Evolutionary conservation across 2,113 vertebrate species (phyloP).

Genomic region (Rhinolophus sinicus): DNA sequence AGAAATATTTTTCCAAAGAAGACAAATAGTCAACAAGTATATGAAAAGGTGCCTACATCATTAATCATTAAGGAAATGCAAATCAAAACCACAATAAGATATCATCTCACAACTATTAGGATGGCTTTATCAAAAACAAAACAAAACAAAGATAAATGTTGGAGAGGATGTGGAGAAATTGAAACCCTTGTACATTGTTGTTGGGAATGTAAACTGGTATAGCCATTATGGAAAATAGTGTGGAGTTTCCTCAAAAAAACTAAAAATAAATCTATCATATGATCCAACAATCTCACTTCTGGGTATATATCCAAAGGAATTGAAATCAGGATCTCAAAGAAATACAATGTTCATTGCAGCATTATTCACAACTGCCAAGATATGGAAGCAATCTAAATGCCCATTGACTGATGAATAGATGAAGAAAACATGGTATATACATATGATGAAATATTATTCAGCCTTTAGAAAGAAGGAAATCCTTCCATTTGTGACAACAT

Average conservation of each 20-base stretch:
- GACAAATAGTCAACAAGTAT: neutral
- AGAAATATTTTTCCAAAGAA: neutral
- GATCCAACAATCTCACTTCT: neutral
- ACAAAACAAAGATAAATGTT: neutral
- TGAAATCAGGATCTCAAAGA: neutral
- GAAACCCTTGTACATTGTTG: neutral
- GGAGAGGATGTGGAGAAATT: neutral
- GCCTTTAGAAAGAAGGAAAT: neutral
- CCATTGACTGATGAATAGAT: neutral
- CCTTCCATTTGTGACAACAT: neutral
- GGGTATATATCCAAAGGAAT: neutral
- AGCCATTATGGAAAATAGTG: neutral
- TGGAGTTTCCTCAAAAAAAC: neutral
- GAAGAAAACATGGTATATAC: neutral
- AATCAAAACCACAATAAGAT: neutral
- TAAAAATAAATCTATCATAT: neutral
- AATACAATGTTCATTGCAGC: neutral
- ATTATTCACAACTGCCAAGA: neutral
- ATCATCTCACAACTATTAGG: neutral
- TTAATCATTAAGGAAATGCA: neutral
- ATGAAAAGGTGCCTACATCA: neutral
- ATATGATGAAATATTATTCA: neutral
- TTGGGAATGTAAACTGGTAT: neutral
- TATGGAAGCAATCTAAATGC: neutral
- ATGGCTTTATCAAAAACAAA: neutral